A percentile compares a stretch with the other conserved stretches of the same genome.
Evolutionary conservation across 2,888 invertebrate species (phyloP).

Genomic region (Cosmopolites sordidus): DNA sequence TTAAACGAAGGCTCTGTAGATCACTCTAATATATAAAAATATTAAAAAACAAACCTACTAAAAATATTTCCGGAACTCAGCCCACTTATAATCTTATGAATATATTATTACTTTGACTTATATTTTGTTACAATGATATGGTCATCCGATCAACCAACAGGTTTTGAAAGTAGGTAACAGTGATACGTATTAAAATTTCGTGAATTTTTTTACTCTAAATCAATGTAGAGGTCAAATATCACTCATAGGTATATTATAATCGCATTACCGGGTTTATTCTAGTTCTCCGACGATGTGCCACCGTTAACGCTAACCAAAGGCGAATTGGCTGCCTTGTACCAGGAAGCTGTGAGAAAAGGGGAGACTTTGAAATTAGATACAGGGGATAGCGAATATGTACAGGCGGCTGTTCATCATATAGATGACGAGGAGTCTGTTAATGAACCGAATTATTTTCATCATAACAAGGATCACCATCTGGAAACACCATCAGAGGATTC

Average conservation of each 20-base stretch:
- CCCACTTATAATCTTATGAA: too few relatives aligned
- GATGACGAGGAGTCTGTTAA: slow-evolving; percentile 27
- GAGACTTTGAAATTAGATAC: slow-evolving; percentile 41
- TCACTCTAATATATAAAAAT: too few relatives aligned
- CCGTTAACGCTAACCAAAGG: slow-evolving; percentile 40
- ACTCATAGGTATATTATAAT: background rate
- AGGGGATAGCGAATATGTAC: slow-evolving; percentile 36
- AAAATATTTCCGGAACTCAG: too few relatives aligned
- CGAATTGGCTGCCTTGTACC: slow-evolving; percentile 50
- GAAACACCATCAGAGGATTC: slow-evolving; percentile 27
- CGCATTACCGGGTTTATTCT: background rate
- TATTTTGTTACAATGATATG: too few relatives aligned
- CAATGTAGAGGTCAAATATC: background rate
- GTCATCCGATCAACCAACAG: background rate
- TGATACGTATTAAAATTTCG: background rate
- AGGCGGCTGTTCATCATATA: slow-evolving; percentile 46
- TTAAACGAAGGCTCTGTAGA: too few relatives aligned
- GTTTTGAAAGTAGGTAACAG: background rate
- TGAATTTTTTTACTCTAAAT: background rate
- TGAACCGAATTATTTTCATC: slow-evolving; percentile 1
- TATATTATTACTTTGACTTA: too few relatives aligned
- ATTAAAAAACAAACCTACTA: too few relatives aligned
- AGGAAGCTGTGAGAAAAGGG: slow-evolving; percentile 47
- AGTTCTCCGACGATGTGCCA: slow-evolving; percentile 28
- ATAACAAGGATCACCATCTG: slow-evolving; percentile 7